phyloP scores from a whole-genome alignment of 2,113 vertebrate species.

The Leptodactylus fuscus region DNA sequence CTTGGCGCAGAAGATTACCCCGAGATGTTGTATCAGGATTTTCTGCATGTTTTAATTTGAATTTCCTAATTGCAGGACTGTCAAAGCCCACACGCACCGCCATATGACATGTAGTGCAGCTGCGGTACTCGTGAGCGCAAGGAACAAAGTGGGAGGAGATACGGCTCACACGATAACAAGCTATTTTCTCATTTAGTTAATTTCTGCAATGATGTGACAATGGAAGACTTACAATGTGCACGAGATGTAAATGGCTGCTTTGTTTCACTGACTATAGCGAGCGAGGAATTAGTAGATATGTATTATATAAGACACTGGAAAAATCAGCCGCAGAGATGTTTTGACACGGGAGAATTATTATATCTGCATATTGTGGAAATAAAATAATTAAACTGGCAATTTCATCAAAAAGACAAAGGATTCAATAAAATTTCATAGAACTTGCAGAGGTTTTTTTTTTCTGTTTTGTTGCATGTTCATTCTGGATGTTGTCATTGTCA shows the following conservation, averaged over 20 bases:
- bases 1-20: background rate
- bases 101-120: conserved; percentile 24
- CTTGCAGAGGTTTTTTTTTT: background rate
- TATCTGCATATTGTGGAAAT: conserved; percentile 51
- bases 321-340: conserved; percentile 24
- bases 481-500: background rate
- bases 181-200: conserved; percentile 43
- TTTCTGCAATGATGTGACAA: conserved; percentile 53
- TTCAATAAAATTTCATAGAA: background rate
- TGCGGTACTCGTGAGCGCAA: background rate
- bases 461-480: background rate
- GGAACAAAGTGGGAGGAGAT: conserved; percentile 39
- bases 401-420: conserved; percentile 52
- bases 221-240: conserved; percentile 24
- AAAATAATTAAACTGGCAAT: conserved; percentile 53
- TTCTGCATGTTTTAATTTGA: conserved; percentile 35
- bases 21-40: conserved; percentile 15
- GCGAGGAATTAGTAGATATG: conserved; percentile 48
- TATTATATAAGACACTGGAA: conserved; percentile 22
- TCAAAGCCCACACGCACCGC: conserved; percentile 19
- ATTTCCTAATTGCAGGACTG: conserved; percentile 40
- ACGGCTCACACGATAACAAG: conserved; percentile 16
- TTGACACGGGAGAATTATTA: conserved; percentile 33
- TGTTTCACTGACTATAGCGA: conserved; percentile 43
- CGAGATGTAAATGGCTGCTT: conserved; percentile 49